phyloP scores from a whole-genome alignment of 2,888 invertebrate genomes.

The Lithophane socia region DNA sequence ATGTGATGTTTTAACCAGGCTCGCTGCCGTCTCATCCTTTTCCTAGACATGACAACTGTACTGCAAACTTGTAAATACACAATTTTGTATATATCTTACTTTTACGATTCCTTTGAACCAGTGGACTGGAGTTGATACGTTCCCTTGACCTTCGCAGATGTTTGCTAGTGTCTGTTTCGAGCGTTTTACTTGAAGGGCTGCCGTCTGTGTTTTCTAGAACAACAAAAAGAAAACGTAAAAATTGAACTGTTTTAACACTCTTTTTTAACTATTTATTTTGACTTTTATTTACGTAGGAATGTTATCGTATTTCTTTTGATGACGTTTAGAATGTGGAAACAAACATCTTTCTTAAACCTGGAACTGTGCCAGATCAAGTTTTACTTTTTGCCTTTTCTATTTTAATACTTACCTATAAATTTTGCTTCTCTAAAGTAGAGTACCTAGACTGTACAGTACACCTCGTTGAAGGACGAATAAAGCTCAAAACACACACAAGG shows the following conservation, averaged over 20 bases:
- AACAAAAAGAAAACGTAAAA: constrained; percentile 17
- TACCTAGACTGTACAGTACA: not conserved
- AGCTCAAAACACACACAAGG: too few relatives aligned
- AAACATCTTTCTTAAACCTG: constrained; percentile 23
- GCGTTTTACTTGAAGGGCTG: constrained; percentile 80
- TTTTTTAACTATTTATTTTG: not conserved
- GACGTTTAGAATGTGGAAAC: constrained; percentile 1
- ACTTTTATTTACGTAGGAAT: not conserved
- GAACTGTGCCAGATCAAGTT: constrained; percentile 5
- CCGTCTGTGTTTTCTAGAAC: constrained; percentile 85
- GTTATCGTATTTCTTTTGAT: not conserved
- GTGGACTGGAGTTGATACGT: constrained; percentile 85
- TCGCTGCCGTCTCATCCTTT: not conserved
- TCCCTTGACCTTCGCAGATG: constrained; percentile 84
- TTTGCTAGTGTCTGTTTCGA: constrained; percentile 84
- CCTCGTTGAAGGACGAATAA: not conserved
- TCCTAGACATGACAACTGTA: not conserved
- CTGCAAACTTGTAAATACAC: not conserved
- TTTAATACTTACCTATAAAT: constrained; percentile 9
- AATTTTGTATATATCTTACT: constrained; percentile 70
- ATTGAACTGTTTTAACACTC: not conserved
- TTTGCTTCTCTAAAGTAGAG: not conserved
- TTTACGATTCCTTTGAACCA: constrained; percentile 85
- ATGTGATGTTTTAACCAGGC: not conserved
- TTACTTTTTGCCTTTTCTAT: constrained; percentile 5